Conservation (phyloP, 1,140 invertebrate species). For the Anagrus nilaparvatae region DNA sequence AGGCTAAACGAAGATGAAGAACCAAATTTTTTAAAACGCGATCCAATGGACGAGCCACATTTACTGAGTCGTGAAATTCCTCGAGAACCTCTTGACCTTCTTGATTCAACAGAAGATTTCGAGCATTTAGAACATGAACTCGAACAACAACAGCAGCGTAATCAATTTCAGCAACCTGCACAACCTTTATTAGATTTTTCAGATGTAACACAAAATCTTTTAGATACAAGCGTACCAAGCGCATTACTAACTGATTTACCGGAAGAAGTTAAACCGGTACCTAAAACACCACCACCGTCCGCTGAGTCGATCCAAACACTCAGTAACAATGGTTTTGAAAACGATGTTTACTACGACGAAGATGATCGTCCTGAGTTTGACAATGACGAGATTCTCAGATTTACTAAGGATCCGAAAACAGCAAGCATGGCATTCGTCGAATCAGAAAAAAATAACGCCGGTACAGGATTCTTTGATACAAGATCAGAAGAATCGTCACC, state of each 20-base stretch:
- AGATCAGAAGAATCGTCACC: neutral
- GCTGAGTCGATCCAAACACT: constrained; percentile 27
- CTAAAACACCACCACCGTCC: constrained; percentile 37
- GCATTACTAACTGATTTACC: too few species aligned
- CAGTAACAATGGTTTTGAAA: constrained; percentile 20
- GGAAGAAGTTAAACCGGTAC: constrained; percentile 22
- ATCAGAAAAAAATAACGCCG: constrained; percentile 24
- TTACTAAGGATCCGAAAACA: constrained; percentile 27
- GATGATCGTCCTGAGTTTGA: constrained; percentile 18
- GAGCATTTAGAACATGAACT: constrained; percentile 53
- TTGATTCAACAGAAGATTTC: constrained; percentile 60
- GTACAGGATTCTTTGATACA: constrained; percentile 2
- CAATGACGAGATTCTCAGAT: constrained; percentile 23
- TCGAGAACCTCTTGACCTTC: constrained; percentile 49
- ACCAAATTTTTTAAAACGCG: constrained; percentile 16
- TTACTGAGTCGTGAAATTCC: constrained; percentile 14
- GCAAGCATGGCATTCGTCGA: constrained; percentile 45
- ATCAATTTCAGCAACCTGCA: constrained; percentile 10
- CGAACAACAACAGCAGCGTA: constrained; percentile 15
- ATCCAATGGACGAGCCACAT: constrained; percentile 8
- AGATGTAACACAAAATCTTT: constrained; percentile 16
- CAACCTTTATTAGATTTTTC: neutral
- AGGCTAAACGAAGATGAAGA: neutral
- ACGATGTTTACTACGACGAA: constrained; percentile 17
- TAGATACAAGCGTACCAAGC: constrained; percentile 21